Conservation (phyloP, 2,797 vertebrate genomes). For the Sus cebifrons region DNA sequence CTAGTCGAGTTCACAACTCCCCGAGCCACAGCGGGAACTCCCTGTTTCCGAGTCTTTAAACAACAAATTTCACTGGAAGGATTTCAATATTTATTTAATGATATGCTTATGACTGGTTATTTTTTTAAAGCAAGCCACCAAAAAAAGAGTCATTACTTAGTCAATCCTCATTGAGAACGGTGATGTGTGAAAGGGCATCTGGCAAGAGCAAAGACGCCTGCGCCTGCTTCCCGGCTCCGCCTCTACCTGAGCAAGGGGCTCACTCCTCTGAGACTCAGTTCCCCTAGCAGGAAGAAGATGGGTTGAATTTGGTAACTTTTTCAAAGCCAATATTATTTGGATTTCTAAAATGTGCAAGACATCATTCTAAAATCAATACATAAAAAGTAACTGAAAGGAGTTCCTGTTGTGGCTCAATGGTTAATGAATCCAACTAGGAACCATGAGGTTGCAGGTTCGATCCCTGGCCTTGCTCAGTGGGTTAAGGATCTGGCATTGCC, state of each 20-base stretch:
- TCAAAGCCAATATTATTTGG: background rate
- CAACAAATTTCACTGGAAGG: slow-evolving; percentile 6
- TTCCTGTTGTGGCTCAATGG: no score
- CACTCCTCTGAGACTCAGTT: background rate
- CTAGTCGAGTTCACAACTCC: no score
- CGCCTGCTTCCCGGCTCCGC: background rate
- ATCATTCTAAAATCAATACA: slow-evolving; percentile 25
- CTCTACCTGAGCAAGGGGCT: background rate
- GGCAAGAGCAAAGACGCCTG: background rate
- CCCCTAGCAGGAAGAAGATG: background rate
- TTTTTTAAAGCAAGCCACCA: slow-evolving; percentile 35
- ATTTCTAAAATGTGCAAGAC: slow-evolving; percentile 15
- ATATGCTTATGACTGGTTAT: background rate
- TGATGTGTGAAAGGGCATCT: background rate
- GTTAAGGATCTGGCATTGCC: no score
- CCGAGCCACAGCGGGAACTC: no score
- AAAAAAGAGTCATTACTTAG: slow-evolving; percentile 49
- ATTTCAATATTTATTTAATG: background rate
- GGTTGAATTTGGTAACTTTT: background rate
- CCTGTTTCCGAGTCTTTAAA: slow-evolving; percentile 53
- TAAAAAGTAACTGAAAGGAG: background rate
- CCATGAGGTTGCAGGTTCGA: no score
- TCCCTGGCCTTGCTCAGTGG: no score
- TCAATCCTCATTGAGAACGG: slow-evolving; percentile 10
- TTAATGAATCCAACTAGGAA: no score